Conservation (phyloP, 2,113 vertebrate species). For the Amblyopsis rosae region DNA sequence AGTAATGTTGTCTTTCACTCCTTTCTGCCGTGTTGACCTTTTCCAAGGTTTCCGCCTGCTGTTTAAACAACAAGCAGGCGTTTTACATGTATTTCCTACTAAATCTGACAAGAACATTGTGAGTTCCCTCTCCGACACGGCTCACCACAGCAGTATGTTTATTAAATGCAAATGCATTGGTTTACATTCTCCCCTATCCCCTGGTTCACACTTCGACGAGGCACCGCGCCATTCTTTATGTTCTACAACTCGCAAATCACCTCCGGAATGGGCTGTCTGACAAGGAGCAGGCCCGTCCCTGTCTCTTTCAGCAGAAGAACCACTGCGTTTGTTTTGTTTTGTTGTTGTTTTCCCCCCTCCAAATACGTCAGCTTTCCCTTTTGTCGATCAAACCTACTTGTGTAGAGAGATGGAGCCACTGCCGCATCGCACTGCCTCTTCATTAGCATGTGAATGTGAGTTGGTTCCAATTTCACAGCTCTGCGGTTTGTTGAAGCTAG, state of each 20-base stretch:
- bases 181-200: constrained; percentile 33
- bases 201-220: constrained; percentile 14
- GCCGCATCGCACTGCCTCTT: neutral
- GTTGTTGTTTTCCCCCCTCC: constrained; percentile 18
- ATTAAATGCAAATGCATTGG: constrained; percentile 57
- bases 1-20: constrained; percentile 15
- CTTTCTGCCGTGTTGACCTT: constrained; percentile 34
- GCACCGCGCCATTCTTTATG: constrained; percentile 39
- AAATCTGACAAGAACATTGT: constrained; percentile 39
- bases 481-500: constrained; percentile 39
- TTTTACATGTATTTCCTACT: constrained; percentile 25
- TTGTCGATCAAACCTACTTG: constrained; percentile 32
- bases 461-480: constrained; percentile 37
- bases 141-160: constrained; percentile 32
- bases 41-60: constrained; percentile 29
- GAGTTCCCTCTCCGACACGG: constrained; percentile 18
- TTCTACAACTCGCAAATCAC: constrained; percentile 40
- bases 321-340: neutral
- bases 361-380: neutral
- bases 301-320: constrained; percentile 16
- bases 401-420: constrained; percentile 1
- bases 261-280: constrained; percentile 28
- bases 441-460: constrained; percentile 47
- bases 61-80: constrained; percentile 30
- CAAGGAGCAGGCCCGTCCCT: constrained; percentile 20